These are phyloP conservation scores for Notodonta dromedarius DNA, from an alignment of 2,888 invertebrate species.

Conservation along the genomic window DNA sequence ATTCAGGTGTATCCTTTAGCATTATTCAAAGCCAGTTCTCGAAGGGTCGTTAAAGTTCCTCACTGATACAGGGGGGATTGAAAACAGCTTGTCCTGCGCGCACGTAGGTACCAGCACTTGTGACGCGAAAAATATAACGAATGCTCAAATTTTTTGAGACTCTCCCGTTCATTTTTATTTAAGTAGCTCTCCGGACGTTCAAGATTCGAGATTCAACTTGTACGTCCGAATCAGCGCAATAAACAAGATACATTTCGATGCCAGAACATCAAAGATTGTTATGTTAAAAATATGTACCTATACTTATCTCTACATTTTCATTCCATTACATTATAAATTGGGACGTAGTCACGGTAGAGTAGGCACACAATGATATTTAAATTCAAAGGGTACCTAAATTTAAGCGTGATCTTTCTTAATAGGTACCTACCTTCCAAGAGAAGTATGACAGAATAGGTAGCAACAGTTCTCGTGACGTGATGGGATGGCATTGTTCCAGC, in stretches of 20 bases:
- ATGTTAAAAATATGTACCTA: too few species aligned
- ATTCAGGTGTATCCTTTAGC: slow-evolving; percentile 30
- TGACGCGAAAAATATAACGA: slow-evolving; percentile 51
- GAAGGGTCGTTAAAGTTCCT: slow-evolving; percentile 31
- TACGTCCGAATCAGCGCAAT: slow-evolving; percentile 4
- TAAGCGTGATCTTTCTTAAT: too few species aligned
- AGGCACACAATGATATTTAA: too few species aligned
- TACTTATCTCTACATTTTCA: too few species aligned
- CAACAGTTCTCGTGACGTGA: too few species aligned
- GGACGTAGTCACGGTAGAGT: too few species aligned
- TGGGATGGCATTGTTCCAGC: too few species aligned
- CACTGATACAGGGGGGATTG: slow-evolving; percentile 34
- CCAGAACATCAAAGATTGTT: background rate
- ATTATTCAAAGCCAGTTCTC: slow-evolving; percentile 25
- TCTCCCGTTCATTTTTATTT: slow-evolving; percentile 45
- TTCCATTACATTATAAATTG: too few species aligned
- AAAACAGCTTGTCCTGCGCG: slow-evolving; percentile 45
- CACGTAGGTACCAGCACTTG: slow-evolving; percentile 45
- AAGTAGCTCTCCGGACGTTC: slow-evolving; percentile 42
- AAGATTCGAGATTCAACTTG: slow-evolving; percentile 21
- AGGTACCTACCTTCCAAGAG: too few species aligned
- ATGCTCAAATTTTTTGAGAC: slow-evolving; percentile 49
- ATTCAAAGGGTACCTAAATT: too few species aligned
- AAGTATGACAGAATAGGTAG: too few species aligned
- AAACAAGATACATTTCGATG: background rate